Evolutionary conservation across 2,797 vertebrate species (phyloP), one percentile per base, ranked within the genome.

Genomic region (Oryzias dopingdopingensis): DNA sequence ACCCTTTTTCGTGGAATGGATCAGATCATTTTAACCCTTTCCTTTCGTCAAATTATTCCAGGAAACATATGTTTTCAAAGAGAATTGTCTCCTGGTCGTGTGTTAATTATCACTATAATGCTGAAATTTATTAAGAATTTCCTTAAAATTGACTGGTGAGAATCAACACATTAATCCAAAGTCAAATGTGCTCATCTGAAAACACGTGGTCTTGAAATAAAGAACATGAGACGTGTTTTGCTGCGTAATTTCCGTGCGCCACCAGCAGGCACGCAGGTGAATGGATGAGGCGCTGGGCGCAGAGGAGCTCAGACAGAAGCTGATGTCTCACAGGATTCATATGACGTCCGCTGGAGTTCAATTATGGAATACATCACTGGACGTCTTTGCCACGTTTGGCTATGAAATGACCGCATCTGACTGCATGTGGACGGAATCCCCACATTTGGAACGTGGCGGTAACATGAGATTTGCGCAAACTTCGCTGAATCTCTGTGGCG

Each of bases 251-350:
- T n/a, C 43, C 58, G 56, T 23, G 72, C 62, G 60, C 24, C 64
- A 5, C 4, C 57, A 62, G 65, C 22, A 3, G 12, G 17, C 46
- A 56, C 10, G 32, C 32, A 12, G 10, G 57, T 50, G 42, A 59
- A 1, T 53, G 60, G 50, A 40, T 55, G 26, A 64, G 48, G 26
- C 16, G 73, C 44, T 18, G 78, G 67, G 79, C 72, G 75, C 74
- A 17, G 48, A 65, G 29, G 42, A 48, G 42, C 52, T 62, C 58
- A 4, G 45, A 44, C 42, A 15, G 51, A 41, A 2, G 43, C 37
- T 47, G 66, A 67, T 55, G 59, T 64, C 61, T 13, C 0, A 0
- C 59, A 17, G 54, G 42, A 67, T 44, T 20, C 4, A 18, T 55
- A 16, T 0, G 43, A 37, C 45, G 56, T 65, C 50, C 49, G 62